Base-by-base conservation (phyloP, 2,797 vertebrate species). In the Cirrhinus mrigala region DNA sequence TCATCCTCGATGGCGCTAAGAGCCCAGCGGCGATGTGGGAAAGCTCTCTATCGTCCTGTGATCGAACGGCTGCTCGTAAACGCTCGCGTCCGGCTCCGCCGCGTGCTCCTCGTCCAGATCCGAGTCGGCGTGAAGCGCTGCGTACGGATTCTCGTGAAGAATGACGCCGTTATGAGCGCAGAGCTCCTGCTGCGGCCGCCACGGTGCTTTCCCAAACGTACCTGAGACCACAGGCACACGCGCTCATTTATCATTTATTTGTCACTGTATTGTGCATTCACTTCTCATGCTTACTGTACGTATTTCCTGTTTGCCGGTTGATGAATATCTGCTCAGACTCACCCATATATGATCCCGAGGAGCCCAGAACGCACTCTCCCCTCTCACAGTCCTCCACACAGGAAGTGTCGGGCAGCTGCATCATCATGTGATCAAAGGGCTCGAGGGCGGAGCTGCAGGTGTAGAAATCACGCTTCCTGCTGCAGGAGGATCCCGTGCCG, bases 201-300 rank as follows among this genome's bases (percentile, higher is more conserved):
- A 97, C 56, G 96, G 93, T 84, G 96, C 92, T 89, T 99, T 99
- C 79, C 97, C 98, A 93, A 99, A 99, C 1, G 98, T 99, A 84
- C 97, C 98, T 99, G 91, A 52, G 94, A 94, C 44, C 90, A 81
- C 90, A 83, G 9, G 1, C 22, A 44, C 12, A 64, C 1, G 2
- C 46, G 1, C 3, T 18, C 73, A n/a, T 15, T 46, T 1, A 18
- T 18, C 9, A 29, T 66, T 64, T 29, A 29, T 29, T 29, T 64
- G 27, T n/a, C 20, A 58, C 20, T 58, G 54, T 58, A 58, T 10
- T 10, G 54, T 66, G 40, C 62, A 66, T 16, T 27, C 27, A 18
- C 14, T 64, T 29, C 62, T 64, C 27, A 29, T 64, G 58, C n/a
- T 24, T 54, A 60, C 56, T 11, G 22, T 9, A n/a, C 9, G 58